Evolutionary conservation across 2,888 invertebrate species (phyloP), one percentile per base, ranked within the genome.

Genomic region (Lampropteryx suffumata): DNA sequence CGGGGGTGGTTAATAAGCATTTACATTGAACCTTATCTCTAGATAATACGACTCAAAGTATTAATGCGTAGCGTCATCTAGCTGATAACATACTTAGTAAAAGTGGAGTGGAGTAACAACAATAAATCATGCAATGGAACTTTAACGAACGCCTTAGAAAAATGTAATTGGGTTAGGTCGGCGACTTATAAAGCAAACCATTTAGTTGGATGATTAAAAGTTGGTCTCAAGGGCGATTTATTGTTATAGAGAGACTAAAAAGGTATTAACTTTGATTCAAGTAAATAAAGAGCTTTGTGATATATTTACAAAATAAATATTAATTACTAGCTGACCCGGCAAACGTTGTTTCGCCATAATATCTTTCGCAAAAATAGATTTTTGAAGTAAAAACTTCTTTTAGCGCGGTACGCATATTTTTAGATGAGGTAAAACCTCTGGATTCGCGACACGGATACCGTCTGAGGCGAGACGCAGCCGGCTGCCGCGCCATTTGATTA

Each of bases 141-240:
- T 57, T 61, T 57, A 61, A 61, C 50, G 46, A 59, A 47, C 43
- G 41, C 59, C 63, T 53, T 63, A 64, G 61, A 62, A 65, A 61
- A 70, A 66, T 57, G 50, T 47, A 62, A 65, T 71, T 76, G 69
- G 62, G 71, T 61, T 71, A 73, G 73, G 72, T 74, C 67, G 62
- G 64, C 61, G 52, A 49, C 46, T 42, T 41, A 49, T 29, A 43
- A 29, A 50, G 34, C 52, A 48, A 34, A 57, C 13, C 17, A n/a
- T 14, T 8, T 32, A n/a, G n/a, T n/a, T n/a, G n/a, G n/a, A n/a
- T 30, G 32, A 35, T 3, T 21, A 40, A 26, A 14, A 9, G 28
- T 21, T 30, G 3, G 8, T 37, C 17, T 43, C 14, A 24, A 33
- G 28, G 7, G 6, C 27, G 32, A 45, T 29, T 3, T 2, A 17